Base-by-base conservation (phyloP, 2,797 vertebrate species). In the Myotis pilosus region DNA sequence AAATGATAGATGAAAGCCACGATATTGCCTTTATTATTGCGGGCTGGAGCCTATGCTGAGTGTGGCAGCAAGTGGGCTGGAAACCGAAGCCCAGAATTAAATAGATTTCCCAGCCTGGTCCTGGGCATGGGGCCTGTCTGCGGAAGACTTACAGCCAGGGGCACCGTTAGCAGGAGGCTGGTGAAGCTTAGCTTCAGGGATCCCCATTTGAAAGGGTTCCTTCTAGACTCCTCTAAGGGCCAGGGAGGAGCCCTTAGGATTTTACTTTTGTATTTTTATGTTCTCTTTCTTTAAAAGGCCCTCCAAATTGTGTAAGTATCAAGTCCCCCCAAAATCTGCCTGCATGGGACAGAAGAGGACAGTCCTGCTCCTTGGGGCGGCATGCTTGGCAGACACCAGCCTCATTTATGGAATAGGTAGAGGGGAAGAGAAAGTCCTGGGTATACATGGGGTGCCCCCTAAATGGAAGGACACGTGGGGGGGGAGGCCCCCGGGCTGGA, bases 41-140 rank as follows among this genome's bases (percentile, higher is more conserved):
- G 8, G 38, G 44, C 25, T 55, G 47, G 79, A 81, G 44, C 51
- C 60, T 66, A 3, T 23, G 57, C 81, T 79, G 79, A 80, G 47
- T 33, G 47, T 33, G 60, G 76, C 78, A 66, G 49, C 25, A 87
- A 57, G 30, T 11, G 49, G 49, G 8, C 47, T 91, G 15, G 66
- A 95, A 94, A 83, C 53, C 19, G 30, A 84, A 89, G 41, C 41
- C 47, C 38, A 28, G 38, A 69, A n/a, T 64, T 92, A 87, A 91
- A 44, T 11, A 33, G 19, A 55, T 62, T 89, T 79, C 49, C 33
- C 79, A 62, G 15, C 41, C 12, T 60, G 1, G 0, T 7, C 0
- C 0, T 1, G 1, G 87, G 28, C 62, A 3, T 28, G 25, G 28
- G 17, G 16, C 51, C n/a, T 62, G 8, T 55, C 38, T 80, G 20